Evolutionary conservation across 2,888 invertebrate species (phyloP), one percentile per base, ranked within the genome.

Genomic region (Tricholauxania praeusta): DNA sequence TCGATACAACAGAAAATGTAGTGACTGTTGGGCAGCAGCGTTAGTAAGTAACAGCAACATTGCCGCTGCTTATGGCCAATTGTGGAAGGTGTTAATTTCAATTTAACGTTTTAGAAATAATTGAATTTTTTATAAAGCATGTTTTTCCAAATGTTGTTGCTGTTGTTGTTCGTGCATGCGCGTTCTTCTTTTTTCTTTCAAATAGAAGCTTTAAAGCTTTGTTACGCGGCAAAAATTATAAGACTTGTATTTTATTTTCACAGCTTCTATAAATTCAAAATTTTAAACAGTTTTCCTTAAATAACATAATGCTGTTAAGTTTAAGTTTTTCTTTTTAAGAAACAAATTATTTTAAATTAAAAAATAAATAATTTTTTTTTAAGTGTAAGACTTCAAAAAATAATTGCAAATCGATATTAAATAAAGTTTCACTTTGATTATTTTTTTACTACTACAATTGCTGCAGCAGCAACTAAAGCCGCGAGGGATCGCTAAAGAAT

Each of bases 81-180:
- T 59, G 39, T 10, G 71, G 74, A 78, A 78, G 78, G 79, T 79
- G 79, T 78, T 78, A 79, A 79, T 79, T 79, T 79, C 76, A 78
- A 76, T 78, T 79, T 73, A 75, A 72, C 72, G 73, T 75, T 77
- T 75, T 72, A 73, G 72, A 75, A 76, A 76, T 78, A 78, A 78
- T 79, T 79, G 75, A 76, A 76, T 75, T 79, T 74, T 70, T 62
- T 22, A 17, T 14, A 39, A 57, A 15, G 14, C 60, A 22, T 59
- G 59, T 57, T 59, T 53, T 10, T 39, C 32, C 22, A 22, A 60
- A 22, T 51, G 5, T 49, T 55, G 55, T 69, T 60, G 60, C 57
- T 57, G 17, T 67, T 67, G 17, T 48, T 15, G 47, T 48, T 19
- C 67, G 28, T 28, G 3, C 28, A 28, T 32, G 53, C 53, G 19